These are phyloP conservation scores for Corydoras maculifer DNA, from an alignment of 2,113 vertebrate genomes.

Conservation along the genomic window DNA sequence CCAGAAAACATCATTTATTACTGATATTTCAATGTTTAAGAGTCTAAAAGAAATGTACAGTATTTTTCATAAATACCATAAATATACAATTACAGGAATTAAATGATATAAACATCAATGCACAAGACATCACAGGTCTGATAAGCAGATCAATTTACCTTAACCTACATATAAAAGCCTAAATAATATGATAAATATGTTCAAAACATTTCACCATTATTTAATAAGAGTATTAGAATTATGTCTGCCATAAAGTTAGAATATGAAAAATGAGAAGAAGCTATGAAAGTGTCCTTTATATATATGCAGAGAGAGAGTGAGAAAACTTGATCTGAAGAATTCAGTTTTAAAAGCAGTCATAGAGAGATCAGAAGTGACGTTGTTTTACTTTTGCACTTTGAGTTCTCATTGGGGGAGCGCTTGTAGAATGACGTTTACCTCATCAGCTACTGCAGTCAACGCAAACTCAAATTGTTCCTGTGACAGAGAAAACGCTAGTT, in stretches of 20 bases:
- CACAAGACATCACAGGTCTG: too few species aligned
- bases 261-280: slow-evolving; percentile 41
- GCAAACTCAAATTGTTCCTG: slow-evolving; percentile 50
- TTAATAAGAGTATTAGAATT: slow-evolving; percentile 6
- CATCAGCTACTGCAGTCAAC: slow-evolving; percentile 44
- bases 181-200: slow-evolving; percentile 25
- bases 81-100: background rate
- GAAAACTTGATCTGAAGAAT: background rate
- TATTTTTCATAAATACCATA: background rate
- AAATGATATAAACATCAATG: too few species aligned
- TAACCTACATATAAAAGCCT: too few species aligned
- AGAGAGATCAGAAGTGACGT: background rate
- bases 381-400: background rate
- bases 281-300: slow-evolving; percentile 30
- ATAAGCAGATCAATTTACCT: too few species aligned
- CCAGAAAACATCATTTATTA: background rate
- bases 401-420: slow-evolving; percentile 40
- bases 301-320: slow-evolving; percentile 1
- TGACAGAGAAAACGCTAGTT: slow-evolving; percentile 6
- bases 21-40: background rate
- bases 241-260: slow-evolving; percentile 4
- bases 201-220: slow-evolving; percentile 22
- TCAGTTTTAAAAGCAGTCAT: background rate
- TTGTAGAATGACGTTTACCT: slow-evolving; percentile 46
- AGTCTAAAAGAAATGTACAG: slow-evolving; percentile 13